These are phyloP conservation scores for Onychorhynchus coronatus DNA, from an alignment of 2,113 vertebrate species.

Conservation along the genomic window DNA sequence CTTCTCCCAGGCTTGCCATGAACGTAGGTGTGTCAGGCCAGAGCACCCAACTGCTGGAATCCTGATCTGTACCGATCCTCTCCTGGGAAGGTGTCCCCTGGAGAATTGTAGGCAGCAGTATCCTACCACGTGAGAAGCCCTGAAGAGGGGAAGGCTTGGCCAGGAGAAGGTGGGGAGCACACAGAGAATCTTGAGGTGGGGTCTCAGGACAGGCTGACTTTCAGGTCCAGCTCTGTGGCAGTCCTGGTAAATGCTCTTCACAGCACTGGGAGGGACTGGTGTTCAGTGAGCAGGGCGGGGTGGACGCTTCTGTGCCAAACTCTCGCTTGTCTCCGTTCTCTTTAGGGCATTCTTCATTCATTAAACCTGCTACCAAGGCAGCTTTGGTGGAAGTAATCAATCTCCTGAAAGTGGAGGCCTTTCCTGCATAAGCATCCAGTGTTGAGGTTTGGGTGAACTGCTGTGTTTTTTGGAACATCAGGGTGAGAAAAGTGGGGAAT, in stretches of 20 bases:
- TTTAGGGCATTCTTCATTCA: constrained; percentile 1
- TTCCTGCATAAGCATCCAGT: neutral
- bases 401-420: neutral
- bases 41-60: neutral
- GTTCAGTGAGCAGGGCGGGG: neutral
- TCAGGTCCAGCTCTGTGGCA: neutral
- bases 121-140: neutral
- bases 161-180: neutral
- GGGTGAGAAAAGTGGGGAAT: neutral
- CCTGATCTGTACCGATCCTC: neutral
- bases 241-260: neutral
- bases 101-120: neutral
- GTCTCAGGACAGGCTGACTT: neutral
- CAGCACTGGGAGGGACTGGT: neutral
- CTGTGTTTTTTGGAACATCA: neutral
- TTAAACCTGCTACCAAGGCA: neutral
- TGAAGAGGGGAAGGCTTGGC: neutral
- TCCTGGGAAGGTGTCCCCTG: neutral
- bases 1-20: neutral
- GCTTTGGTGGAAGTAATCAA: neutral
- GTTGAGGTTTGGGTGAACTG: neutral
- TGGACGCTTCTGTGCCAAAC: neutral
- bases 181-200: neutral
- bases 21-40: neutral
- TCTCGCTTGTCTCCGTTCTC: constrained; percentile 14